These are phyloP conservation scores for Trichopria drosophilae DNA, from an alignment of 2,888 invertebrate species.

Conservation along the genomic window DNA sequence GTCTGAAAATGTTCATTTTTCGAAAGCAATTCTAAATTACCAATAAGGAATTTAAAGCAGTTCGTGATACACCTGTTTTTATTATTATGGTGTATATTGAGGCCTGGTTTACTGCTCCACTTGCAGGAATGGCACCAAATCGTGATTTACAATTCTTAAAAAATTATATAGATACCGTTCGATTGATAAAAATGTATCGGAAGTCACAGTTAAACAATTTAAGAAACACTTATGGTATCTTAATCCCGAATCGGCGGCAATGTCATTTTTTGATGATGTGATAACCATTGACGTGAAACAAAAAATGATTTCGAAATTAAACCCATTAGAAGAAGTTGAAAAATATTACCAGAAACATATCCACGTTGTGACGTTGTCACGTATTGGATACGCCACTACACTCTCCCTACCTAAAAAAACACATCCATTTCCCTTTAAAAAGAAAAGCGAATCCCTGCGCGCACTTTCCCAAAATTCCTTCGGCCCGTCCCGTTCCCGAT, in stretches of 20 bases:
- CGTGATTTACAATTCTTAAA: conserved; percentile 30
- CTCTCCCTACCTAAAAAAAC: no score
- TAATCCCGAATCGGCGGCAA: conserved; percentile 25
- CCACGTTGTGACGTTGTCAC: no score
- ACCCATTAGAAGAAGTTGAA: not conserved
- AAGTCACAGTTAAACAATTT: conserved; percentile 14
- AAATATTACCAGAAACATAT: not conserved
- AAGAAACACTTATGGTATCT: conserved; percentile 29
- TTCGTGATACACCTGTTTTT: conserved; percentile 33
- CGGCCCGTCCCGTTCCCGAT: no score
- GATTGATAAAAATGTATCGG: conserved; percentile 6
- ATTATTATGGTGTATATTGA: conserved; percentile 31
- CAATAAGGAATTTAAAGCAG: conserved; percentile 18
- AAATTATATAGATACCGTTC: conserved; percentile 15
- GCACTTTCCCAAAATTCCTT: no score
- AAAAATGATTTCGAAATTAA: not conserved
- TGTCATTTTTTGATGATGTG: conserved; percentile 22
- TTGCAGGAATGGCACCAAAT: conserved; percentile 28
- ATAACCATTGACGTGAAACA: conserved; percentile 2
- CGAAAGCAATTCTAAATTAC: conserved; percentile 31
- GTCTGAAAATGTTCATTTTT: conserved; percentile 39
- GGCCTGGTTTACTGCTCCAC: conserved; percentile 29
- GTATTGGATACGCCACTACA: no score
- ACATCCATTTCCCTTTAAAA: no score
- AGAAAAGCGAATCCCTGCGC: no score